A percentile compares a stretch with the other conserved stretches of the same genome.
Conservation (phyloP, 2,113 vertebrate species). For the Notechis scutatus region DNA sequence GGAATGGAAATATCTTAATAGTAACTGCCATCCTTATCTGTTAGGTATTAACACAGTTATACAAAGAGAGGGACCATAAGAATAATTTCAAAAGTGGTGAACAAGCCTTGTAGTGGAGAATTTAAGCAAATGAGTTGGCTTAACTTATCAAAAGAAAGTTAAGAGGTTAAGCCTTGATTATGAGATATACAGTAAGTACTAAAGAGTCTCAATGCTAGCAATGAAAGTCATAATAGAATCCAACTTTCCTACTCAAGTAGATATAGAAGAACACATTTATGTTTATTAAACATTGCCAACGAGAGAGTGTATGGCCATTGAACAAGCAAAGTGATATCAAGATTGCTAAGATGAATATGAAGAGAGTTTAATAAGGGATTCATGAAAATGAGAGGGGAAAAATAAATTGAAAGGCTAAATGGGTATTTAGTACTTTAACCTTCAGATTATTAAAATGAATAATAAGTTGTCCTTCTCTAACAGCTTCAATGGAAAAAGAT, state of each 20-base stretch:
- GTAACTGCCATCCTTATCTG: background rate
- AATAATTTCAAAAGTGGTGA: background rate
- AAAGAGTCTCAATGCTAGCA: background rate
- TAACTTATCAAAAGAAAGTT: conserved; percentile 4
- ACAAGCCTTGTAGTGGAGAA: background rate
- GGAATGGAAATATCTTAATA: background rate
- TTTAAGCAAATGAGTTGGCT: conserved; percentile 10
- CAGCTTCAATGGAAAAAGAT: background rate
- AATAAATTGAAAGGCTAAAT: background rate
- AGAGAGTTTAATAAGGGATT: background rate
- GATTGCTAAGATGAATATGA: background rate
- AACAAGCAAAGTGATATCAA: background rate
- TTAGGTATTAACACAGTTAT: background rate
- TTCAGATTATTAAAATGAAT: conserved; percentile 9
- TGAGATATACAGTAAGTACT: background rate
- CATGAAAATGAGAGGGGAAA: background rate
- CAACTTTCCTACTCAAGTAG: background rate
- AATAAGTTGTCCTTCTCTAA: background rate
- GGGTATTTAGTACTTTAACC: background rate
- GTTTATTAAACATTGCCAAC: background rate
- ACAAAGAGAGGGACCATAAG: background rate
- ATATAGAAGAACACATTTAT: background rate
- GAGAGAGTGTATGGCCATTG: background rate
- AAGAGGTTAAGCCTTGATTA: conserved; percentile 24
- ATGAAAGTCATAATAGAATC: background rate